Evolutionary conservation across 1,140 invertebrate species (phyloP).

Genomic region (Cotesia vestalis): DNA sequence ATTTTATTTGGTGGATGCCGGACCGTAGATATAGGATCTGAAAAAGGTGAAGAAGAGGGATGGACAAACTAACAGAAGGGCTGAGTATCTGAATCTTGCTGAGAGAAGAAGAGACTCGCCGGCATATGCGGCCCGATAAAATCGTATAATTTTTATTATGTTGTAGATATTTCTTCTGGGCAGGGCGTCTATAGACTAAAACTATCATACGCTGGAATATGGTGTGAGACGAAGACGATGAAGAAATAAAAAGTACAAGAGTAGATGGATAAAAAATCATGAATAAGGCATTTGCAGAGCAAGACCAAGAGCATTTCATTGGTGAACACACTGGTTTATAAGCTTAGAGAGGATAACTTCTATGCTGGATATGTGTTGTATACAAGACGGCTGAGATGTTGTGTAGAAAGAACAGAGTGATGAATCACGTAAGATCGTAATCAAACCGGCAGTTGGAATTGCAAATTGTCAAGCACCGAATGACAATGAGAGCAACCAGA

Average conservation of each 20-base stretch:
- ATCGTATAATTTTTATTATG: neutral
- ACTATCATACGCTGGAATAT: neutral
- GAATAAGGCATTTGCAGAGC: conserved; percentile 18
- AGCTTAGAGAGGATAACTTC: neutral
- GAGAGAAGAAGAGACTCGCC: too few relatives aligned
- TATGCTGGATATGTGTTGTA: neutral
- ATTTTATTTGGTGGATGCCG: conserved; percentile 17
- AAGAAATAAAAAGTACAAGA: conserved; percentile 4
- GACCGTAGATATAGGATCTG: neutral
- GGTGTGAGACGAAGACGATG: neutral
- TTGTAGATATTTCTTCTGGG: too few relatives aligned
- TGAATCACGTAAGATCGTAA: conserved; percentile 24
- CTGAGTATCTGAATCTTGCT: neutral
- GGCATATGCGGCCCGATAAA: neutral
- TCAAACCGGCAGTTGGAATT: conserved; percentile 19
- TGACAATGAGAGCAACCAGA: conserved; percentile 12
- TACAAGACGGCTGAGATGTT: neutral
- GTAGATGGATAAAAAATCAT: conserved; percentile 23
- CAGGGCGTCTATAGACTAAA: neutral
- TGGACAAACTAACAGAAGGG: neutral
- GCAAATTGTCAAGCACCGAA: conserved; percentile 25
- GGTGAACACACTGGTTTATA: conserved; percentile 12
- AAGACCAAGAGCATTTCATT: conserved; percentile 2
- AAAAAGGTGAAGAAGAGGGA: neutral
- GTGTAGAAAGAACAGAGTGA: neutral